phyloP scores from a whole-genome alignment of 2,113 vertebrate genomes.

The Theropithecus gelada region DNA sequence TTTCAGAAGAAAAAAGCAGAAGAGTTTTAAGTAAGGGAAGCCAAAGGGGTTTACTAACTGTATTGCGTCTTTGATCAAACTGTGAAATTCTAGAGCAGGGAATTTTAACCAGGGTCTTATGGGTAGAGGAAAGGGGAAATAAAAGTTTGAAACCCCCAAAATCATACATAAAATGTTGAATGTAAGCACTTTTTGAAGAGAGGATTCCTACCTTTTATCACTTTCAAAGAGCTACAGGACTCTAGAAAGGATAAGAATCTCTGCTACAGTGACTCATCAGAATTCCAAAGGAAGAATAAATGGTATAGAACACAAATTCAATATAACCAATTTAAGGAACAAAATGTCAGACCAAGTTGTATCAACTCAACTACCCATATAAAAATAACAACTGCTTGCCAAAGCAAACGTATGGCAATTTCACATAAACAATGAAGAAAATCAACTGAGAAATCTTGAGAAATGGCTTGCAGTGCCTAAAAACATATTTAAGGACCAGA shows the following conservation, averaged over 20 bases:
- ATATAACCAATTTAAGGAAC: slow-evolving; percentile 40
- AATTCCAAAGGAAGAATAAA: slow-evolving; percentile 19
- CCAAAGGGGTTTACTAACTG: background rate
- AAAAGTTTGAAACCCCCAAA: background rate
- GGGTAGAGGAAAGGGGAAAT: background rate
- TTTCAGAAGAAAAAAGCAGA: background rate
- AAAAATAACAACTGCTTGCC: slow-evolving; percentile 57
- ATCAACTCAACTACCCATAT: slow-evolving; percentile 38
- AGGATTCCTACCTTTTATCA: background rate
- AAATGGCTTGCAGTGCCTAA: background rate
- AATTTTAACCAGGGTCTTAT: background rate
- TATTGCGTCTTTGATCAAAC: background rate
- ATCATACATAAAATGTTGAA: background rate
- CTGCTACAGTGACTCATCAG: background rate
- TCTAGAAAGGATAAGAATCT: background rate
- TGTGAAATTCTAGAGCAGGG: background rate
- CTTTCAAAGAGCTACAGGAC: slow-evolving; percentile 29
- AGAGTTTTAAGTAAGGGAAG: background rate
- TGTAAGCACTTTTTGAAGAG: background rate
- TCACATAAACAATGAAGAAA: slow-evolving; percentile 51
- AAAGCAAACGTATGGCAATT: slow-evolving; percentile 15
- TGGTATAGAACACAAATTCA: slow-evolving; percentile 43
- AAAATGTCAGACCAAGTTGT: slow-evolving; percentile 1
- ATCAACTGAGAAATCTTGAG: slow-evolving; percentile 40
- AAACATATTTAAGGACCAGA: slow-evolving; percentile 42